These are phyloP conservation scores for Rhombomys opimus DNA, from an alignment of 2,113 vertebrate genomes.

Conservation along the genomic window DNA sequence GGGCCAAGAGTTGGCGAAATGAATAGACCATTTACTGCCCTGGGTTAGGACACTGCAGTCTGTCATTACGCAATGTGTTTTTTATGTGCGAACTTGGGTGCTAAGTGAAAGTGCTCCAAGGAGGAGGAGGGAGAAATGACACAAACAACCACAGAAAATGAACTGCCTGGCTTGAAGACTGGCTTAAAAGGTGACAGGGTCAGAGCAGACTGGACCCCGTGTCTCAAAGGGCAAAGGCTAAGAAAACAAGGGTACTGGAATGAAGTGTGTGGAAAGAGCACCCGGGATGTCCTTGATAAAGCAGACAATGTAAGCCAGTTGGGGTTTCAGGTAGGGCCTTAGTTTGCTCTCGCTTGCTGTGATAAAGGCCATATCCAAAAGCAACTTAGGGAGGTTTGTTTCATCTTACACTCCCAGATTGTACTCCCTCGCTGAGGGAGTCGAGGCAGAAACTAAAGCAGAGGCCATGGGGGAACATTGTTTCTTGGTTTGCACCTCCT, in stretches of 20 bases:
- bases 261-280: background rate
- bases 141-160: background rate
- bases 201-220: background rate
- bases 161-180: background rate
- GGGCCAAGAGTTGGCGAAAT: conserved; percentile 71
- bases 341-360: background rate
- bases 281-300: background rate
- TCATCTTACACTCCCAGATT: background rate
- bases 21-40: conserved; percentile 73
- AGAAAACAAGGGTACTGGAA: conserved; percentile 22
- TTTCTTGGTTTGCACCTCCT: too few relatives aligned
- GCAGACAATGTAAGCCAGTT: background rate
- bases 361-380: background rate
- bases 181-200: conserved; percentile 42
- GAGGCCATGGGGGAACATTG: background rate
- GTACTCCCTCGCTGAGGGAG: background rate
- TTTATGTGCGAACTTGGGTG: conserved; percentile 66
- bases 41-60: conserved; percentile 49
- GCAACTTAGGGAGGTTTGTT: background rate
- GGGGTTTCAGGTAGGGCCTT: background rate
- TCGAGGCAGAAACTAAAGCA: background rate
- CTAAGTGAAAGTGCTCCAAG: background rate
- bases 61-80: conserved; percentile 61
- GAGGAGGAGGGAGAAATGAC: background rate
- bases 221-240: background rate